These are phyloP conservation scores for Eleginops maclovinus DNA, from an alignment of 2,113 vertebrate genomes.

Conservation along the genomic window DNA sequence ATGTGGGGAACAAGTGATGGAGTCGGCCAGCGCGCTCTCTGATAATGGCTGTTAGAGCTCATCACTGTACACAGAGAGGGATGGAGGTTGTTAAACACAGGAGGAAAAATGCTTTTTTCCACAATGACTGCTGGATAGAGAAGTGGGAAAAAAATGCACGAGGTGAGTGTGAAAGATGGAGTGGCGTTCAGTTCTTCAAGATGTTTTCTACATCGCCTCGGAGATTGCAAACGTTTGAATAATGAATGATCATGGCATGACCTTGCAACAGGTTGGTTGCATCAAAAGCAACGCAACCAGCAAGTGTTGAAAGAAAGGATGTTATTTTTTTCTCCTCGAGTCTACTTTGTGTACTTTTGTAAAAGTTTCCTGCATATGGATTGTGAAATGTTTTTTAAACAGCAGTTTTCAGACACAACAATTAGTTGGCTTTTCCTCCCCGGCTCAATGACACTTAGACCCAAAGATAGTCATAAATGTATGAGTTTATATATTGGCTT, in stretches of 20 bases:
- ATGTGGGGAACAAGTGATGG: conserved; percentile 25
- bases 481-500: no score
- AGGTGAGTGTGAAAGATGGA: conserved; percentile 41
- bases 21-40: conserved; percentile 27
- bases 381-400: no score
- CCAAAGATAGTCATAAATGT: no score
- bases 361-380: neutral
- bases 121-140: conserved; percentile 1
- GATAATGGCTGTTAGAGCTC: conserved; percentile 49
- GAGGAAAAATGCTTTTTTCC: conserved; percentile 5
- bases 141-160: neutral
- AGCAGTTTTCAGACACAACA: no score
- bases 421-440: no score
- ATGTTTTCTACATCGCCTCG: conserved; percentile 21
- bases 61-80: conserved; percentile 34
- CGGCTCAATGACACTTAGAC: no score
- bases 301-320: neutral
- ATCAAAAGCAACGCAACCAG: neutral
- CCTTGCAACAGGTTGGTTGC: conserved; percentile 2
- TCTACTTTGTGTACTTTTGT: neutral
- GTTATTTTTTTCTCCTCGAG: neutral
- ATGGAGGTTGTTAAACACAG: conserved; percentile 27
- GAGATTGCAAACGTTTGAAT: conserved; percentile 16
- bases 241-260: neutral
- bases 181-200: conserved; percentile 1